A percentile compares a stretch with the other conserved stretches of the same genome.
Evolutionary conservation across 2,113 vertebrate genomes (phyloP).

Genomic region (Pampusana beccarii): DNA sequence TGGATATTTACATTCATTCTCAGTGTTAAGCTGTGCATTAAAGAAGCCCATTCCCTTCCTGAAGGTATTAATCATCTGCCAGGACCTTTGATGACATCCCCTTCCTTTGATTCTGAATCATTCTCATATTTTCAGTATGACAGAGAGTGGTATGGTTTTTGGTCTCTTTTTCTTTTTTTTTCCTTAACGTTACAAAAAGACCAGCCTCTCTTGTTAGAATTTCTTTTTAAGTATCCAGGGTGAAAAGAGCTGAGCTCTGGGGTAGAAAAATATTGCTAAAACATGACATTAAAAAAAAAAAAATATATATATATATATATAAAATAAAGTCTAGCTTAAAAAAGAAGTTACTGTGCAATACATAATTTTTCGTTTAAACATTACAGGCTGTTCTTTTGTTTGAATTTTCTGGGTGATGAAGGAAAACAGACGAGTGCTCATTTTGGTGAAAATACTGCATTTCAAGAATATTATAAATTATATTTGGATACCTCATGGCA

Average conservation of each 20-base stretch:
- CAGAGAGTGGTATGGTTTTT: background rate
- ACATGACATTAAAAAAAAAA: background rate
- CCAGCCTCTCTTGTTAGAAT: background rate
- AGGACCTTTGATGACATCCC: conserved; percentile 5
- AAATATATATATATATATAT: background rate
- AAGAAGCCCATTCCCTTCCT: background rate
- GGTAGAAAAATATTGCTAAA: conserved; percentile 16
- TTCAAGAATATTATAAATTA: conserved; percentile 38
- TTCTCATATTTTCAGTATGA: background rate
- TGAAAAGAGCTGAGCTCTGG: background rate
- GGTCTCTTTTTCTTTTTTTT: no score
- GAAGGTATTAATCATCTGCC: conserved; percentile 13
- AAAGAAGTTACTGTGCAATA: background rate
- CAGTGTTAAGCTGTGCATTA: background rate
- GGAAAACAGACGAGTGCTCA: background rate
- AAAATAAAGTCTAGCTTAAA: background rate
- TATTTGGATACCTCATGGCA: background rate
- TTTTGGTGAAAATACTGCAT: conserved; percentile 1
- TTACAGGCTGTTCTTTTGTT: conserved; percentile 1
- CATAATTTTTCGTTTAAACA: background rate
- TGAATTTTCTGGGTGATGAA: background rate
- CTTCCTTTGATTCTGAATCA: background rate
- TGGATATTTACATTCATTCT: background rate
- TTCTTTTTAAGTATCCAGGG: conserved; percentile 17
- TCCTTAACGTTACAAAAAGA: background rate